Conservation (phyloP, 2,888 invertebrate species). For the Macrosoma leucophasiata region DNA sequence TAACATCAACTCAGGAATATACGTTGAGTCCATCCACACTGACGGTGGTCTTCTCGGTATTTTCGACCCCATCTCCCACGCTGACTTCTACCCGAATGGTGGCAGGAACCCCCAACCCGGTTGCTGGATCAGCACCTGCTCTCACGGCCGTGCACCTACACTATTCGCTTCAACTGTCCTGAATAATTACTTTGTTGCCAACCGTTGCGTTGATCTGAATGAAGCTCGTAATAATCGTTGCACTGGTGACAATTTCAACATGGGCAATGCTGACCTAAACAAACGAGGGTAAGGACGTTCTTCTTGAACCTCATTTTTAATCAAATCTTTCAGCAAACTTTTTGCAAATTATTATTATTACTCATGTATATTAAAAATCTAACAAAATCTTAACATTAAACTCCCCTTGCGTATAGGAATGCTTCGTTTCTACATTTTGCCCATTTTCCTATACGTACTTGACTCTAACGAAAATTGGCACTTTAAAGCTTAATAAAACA, state of each 20-base stretch:
- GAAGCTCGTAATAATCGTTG: constrained; percentile 28
- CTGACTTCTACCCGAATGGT: constrained; percentile 57
- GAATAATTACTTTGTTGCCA: constrained; percentile 30
- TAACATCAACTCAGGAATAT: constrained; percentile 38
- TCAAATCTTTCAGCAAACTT: too few species aligned
- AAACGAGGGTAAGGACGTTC: constrained; percentile 33
- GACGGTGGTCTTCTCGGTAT: constrained; percentile 41
- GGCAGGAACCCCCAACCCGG: constrained; percentile 37
- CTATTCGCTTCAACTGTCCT: constrained; percentile 33
- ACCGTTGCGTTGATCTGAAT: constrained; percentile 25
- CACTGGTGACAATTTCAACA: constrained; percentile 22
- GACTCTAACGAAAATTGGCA: too few species aligned
- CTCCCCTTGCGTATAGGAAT: too few species aligned
- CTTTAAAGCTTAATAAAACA: too few species aligned
- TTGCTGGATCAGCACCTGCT: constrained; percentile 31
- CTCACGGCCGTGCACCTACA: constrained; percentile 31
- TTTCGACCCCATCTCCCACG: constrained; percentile 42
- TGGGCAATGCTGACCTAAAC: constrained; percentile 29
- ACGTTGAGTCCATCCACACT: constrained; percentile 63
- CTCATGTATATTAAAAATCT: too few species aligned
- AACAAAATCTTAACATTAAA: too few species aligned
- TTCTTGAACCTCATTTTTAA: too few species aligned
- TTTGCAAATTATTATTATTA: too few species aligned
- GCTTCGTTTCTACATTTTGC: too few species aligned
- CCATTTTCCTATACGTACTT: too few species aligned